Conservation (phyloP, 2,113 vertebrate species). For the Chaetops frenatus region DNA sequence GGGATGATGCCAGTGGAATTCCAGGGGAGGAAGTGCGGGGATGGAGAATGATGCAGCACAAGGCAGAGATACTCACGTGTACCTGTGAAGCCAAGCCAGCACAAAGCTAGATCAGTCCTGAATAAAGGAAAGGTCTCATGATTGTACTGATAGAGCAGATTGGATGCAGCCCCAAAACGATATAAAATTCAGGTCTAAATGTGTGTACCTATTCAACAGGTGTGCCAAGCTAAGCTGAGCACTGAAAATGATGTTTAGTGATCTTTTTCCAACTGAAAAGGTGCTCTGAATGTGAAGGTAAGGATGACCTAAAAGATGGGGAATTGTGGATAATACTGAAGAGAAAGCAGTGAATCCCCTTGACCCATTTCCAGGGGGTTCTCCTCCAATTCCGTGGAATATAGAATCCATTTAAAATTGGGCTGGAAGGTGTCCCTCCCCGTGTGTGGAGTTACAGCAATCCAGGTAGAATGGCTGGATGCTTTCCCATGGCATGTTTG, state of each 20-base stretch:
- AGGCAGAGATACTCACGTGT: background rate
- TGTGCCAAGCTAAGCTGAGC: background rate
- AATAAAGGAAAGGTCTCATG: background rate
- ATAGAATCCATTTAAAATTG: background rate
- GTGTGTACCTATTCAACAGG: fast-evolving
- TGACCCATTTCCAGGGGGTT: background rate
- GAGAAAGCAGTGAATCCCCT: background rate
- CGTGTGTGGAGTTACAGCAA: background rate
- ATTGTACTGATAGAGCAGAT: background rate
- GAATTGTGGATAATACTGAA: background rate
- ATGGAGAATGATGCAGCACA: background rate
- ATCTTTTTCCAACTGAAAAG: background rate
- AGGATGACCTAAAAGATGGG: background rate
- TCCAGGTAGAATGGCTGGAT: background rate
- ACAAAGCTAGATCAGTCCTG: background rate
- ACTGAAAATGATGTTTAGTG: background rate
- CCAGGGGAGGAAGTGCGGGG: background rate
- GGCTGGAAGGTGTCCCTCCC: background rate
- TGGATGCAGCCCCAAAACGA: constrained; percentile 20
- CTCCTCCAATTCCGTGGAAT: background rate
- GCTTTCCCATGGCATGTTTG: background rate
- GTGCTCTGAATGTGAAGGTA: background rate
- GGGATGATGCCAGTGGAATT: background rate
- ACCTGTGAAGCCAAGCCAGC: background rate
- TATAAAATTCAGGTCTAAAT: background rate